Base-by-base conservation (phyloP, 2,888 invertebrate species). In the Crematogaster levior region DNA sequence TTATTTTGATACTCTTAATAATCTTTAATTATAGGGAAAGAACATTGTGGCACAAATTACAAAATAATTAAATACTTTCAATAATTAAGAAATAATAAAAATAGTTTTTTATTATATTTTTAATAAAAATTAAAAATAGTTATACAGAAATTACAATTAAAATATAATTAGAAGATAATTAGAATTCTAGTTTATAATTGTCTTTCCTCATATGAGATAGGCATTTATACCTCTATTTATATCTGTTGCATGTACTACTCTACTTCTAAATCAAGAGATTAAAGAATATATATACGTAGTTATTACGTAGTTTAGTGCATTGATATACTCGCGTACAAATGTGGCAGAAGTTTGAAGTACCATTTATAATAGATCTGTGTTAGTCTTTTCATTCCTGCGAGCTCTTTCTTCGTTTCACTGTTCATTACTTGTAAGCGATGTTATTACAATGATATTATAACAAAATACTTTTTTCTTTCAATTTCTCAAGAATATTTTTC, bases 331-430 rank as follows among this genome's bases (percentile, higher is more conserved):
- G 83, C 72, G 63, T 77, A 46, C 65, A 82, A 75, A 82, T 75
- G 82, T 82, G 66, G 80, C 84, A 86, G 79, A 83, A 86, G 84
- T 73, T 83, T 87, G 77, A 88, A 87, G 86, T 82, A 79, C 77
- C 73, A 82, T 65, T 75, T 53, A 75, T 24, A 75, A 37, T 46
- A 18, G n/a, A 34, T 30, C 27, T 48, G 9, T 15, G 7, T 65
- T 65, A 65, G 63, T 65, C 30, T 53, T 40, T 10, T 51, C 12
- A 21, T 48, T 53, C 10, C 10, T 63, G 15, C 27, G 30, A 7
- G 43, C n/a, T 34, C 12, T 30, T 10, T 61, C 34, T 61, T 51
- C 48, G 12, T 61, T 7, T 10, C 7, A 37, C 61, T 48, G 24
- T 34, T 5, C 43, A 43, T 43, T 3, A n/a, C 43, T 10, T 34